Evolutionary conservation across 2,113 vertebrate genomes (phyloP).

Genomic region (Myxocyprinus asiaticus): DNA sequence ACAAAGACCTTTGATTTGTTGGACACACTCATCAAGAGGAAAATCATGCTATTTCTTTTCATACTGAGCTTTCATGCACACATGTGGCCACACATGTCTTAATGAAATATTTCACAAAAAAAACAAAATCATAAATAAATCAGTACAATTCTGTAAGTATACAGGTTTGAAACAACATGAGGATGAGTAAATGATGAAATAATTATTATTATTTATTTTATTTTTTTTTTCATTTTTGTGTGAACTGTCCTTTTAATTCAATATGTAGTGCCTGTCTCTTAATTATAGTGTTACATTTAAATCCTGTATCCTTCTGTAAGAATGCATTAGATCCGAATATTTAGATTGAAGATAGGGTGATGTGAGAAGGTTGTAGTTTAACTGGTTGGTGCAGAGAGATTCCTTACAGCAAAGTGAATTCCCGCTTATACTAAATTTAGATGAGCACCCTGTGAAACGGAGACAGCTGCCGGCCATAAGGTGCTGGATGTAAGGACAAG

Average conservation of each 20-base stretch:
- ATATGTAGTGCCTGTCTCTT: too few relatives aligned
- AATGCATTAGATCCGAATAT: background rate
- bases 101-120: too few relatives aligned
- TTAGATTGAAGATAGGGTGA: background rate
- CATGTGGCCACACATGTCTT: too few relatives aligned
- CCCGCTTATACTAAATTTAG: constrained; percentile 29
- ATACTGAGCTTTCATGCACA: too few relatives aligned
- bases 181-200: too few relatives aligned
- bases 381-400: constrained; percentile 13
- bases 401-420: constrained; percentile 32
- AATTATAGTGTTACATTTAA: too few relatives aligned
- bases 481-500: background rate
- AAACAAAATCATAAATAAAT: too few relatives aligned
- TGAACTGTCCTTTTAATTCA: too few relatives aligned
- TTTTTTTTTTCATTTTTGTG: too few relatives aligned
- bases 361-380: constrained; percentile 17
- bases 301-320: background rate
- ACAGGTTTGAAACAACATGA: too few relatives aligned
- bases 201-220: too few relatives aligned
- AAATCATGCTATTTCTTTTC: background rate
- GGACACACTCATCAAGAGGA: constrained; percentile 18
- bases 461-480: constrained; percentile 9
- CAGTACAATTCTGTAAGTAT: too few relatives aligned
- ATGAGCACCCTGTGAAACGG: constrained; percentile 4
- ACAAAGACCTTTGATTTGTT: constrained; percentile 44